Conservation (phyloP, 2,797 vertebrate genomes). For the Enteromius trimaculatus region DNA sequence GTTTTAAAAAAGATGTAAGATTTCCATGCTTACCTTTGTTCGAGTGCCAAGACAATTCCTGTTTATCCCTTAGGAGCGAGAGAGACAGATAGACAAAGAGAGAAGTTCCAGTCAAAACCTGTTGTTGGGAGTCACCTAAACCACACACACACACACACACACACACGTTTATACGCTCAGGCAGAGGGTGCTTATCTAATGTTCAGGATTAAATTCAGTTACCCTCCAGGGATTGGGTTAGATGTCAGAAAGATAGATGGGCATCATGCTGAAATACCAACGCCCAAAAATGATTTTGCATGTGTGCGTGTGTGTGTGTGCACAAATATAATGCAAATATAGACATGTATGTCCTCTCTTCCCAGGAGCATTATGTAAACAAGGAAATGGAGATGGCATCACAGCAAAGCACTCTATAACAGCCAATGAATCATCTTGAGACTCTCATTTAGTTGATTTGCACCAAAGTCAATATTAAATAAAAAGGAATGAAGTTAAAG, state of each 20-base stretch:
- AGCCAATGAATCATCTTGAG: slow-evolving; percentile 50
- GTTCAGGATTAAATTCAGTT: slow-evolving; percentile 84
- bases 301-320: slow-evolving; percentile 66
- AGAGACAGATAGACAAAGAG: slow-evolving; percentile 53
- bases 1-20: neutral
- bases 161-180: slow-evolving; percentile 54
- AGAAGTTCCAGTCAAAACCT: slow-evolving; percentile 44
- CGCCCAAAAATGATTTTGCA: slow-evolving; percentile 76
- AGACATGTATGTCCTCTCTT: slow-evolving; percentile 59
- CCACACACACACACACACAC: slow-evolving; percentile 53
- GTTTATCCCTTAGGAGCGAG: slow-evolving; percentile 17
- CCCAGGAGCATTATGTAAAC: slow-evolving; percentile 60
- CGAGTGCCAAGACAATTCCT: slow-evolving; percentile 59
- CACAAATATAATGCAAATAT: slow-evolving; percentile 54
- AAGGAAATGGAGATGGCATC: slow-evolving; percentile 60
- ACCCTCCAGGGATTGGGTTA: slow-evolving; percentile 84
- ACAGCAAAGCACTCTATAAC: slow-evolving; percentile 47
- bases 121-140: slow-evolving; percentile 22
- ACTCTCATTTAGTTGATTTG: slow-evolving; percentile 53
- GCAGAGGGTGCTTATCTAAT: slow-evolving; percentile 82
- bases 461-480: slow-evolving; percentile 54
- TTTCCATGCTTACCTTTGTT: slow-evolving; percentile 21
- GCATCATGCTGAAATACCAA: slow-evolving; percentile 74
- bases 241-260: slow-evolving; percentile 88
- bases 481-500: slow-evolving; percentile 47